Evolutionary conservation across 2,797 vertebrate species (phyloP).

Genomic region (Acrocephalus scirpaceus): DNA sequence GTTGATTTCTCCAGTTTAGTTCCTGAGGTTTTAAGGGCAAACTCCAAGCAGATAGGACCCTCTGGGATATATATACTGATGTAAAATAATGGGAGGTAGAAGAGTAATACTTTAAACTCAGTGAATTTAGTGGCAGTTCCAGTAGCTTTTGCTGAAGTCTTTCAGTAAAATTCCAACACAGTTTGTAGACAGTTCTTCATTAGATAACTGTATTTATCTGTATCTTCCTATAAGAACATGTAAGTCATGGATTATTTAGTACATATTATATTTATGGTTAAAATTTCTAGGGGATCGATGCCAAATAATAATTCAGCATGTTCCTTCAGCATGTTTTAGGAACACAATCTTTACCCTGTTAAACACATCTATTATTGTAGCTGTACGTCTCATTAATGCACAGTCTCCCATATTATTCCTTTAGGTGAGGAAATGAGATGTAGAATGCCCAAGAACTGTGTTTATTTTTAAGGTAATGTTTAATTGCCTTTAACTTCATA

Average conservation of each 20-base stretch:
- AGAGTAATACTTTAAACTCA: neutral
- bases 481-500: neutral
- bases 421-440: neutral
- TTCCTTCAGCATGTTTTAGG: neutral
- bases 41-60: neutral
- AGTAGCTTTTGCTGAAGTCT: neutral
- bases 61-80: neutral
- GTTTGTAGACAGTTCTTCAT: neutral
- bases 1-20: neutral
- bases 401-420: neutral
- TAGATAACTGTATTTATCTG: neutral
- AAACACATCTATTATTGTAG: neutral
- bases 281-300: neutral
- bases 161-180: neutral
- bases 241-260: neutral
- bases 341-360: neutral
- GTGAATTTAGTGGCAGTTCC: neutral
- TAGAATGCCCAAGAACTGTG: neutral
- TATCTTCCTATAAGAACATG: neutral
- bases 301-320: neutral
- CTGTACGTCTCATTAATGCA: neutral
- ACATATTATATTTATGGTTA: neutral
- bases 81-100: neutral
- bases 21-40: neutral
- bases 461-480: constrained; percentile 8